phyloP scores from a whole-genome alignment of 2,113 vertebrate genomes.

The Bubo bubo region DNA sequence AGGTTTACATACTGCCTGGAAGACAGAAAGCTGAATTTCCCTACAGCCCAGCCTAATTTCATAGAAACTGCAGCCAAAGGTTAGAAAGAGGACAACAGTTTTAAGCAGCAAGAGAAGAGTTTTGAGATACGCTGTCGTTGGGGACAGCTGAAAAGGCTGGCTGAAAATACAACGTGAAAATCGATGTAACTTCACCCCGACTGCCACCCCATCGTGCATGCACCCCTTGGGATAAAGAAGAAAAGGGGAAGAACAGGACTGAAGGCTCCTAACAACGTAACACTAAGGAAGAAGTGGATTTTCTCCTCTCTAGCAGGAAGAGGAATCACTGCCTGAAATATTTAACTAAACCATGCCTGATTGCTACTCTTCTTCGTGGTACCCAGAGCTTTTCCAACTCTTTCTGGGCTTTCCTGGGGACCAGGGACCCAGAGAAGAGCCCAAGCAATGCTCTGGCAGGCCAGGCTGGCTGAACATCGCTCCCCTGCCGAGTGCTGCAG shows the following conservation, averaged over 20 bases:
- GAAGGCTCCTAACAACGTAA: background rate
- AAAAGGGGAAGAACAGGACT: background rate
- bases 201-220: background rate
- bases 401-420: background rate
- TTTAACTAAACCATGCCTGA: background rate
- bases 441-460: fast-evolving
- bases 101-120: background rate
- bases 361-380: background rate
- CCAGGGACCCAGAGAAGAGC: background rate
- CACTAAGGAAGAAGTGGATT: background rate
- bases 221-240: background rate
- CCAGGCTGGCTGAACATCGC: background rate
- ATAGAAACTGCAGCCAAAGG: background rate
- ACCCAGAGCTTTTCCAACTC: background rate
- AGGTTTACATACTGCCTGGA: background rate
- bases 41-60: background rate
- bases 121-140: background rate
- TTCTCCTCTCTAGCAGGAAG: background rate
- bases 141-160: background rate
- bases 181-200: background rate
- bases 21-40: background rate
- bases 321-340: background rate
- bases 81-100: background rate
- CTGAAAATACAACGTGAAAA: background rate
- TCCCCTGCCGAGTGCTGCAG: fast-evolving